These are phyloP conservation scores for Hylaea fasciaria DNA, from an alignment of 2,888 invertebrate genomes.

Conservation along the genomic window DNA sequence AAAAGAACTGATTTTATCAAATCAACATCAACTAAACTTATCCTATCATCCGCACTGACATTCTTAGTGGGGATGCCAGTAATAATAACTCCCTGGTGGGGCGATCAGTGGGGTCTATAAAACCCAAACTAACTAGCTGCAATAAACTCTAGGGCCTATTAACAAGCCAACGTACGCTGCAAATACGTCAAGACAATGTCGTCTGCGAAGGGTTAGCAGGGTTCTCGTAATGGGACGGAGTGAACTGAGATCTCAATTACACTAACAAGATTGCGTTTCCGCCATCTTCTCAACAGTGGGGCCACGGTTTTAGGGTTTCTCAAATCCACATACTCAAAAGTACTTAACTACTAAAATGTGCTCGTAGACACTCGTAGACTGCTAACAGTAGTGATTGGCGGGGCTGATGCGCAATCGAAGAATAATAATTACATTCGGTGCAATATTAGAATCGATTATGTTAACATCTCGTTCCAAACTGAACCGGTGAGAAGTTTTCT, in stretches of 20 bases:
- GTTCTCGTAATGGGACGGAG: conserved; percentile 32
- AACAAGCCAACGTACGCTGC: conserved; percentile 15
- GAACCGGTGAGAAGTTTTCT: too few species aligned
- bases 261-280: conserved; percentile 43
- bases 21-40: too few species aligned
- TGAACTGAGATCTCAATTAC: conserved; percentile 42
- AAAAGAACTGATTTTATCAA: too few species aligned
- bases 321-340: neutral
- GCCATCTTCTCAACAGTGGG: conserved; percentile 31
- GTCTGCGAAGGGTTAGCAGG: conserved; percentile 36
- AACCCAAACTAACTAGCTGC: conserved; percentile 12
- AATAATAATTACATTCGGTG: too few species aligned
- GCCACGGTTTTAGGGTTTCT: conserved; percentile 18
- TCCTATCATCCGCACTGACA: too few species aligned
- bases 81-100: too few species aligned
- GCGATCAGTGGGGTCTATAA: neutral
- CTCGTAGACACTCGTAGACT: too few species aligned
- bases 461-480: too few species aligned
- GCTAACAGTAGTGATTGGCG: too few species aligned
- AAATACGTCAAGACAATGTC: conserved; percentile 26
- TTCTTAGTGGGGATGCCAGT: too few species aligned
- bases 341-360: conserved; percentile 27
- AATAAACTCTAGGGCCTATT: conserved; percentile 21
- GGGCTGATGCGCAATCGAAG: too few species aligned
- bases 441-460: too few species aligned